Conservation (phyloP, 2,797 vertebrate species). For the Sebastes umbrosus region DNA sequence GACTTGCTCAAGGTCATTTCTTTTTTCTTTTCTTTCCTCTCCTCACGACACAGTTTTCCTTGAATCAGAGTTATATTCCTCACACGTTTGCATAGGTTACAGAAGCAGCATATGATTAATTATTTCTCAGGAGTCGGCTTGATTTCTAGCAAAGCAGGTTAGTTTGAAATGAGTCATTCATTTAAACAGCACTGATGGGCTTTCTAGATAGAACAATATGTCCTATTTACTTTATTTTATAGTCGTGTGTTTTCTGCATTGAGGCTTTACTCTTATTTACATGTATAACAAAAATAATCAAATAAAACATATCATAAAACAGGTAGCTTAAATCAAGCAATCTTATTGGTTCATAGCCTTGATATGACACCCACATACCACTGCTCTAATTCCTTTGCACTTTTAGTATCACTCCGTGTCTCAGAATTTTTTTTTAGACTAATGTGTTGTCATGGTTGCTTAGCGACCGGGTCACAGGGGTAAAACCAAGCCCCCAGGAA, state of each 20-base stretch:
- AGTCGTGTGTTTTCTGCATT: neutral
- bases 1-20: slow-evolving; percentile 63
- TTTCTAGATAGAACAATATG: neutral
- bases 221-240: neutral
- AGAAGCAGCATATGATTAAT: slow-evolving; percentile 12
- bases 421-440: too few relatives aligned
- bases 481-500: too few relatives aligned
- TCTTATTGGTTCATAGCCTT: too few relatives aligned
- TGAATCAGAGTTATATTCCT: slow-evolving; percentile 6
- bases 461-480: too few relatives aligned
- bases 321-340: too few relatives aligned
- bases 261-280: neutral
- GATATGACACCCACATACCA: too few relatives aligned
- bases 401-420: too few relatives aligned
- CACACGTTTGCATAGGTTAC: neutral
- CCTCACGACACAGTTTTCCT: slow-evolving; percentile 11
- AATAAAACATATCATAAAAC: neutral
- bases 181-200: neutral
- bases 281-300: neutral
- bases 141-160: slow-evolving; percentile 30
- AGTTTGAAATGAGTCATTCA: slow-evolving; percentile 15
- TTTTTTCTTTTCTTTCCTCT: slow-evolving; percentile 2
- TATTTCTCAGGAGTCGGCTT: neutral
- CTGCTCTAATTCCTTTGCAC: too few relatives aligned
- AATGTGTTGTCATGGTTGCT: too few relatives aligned